Conservation (phyloP, 2,797 vertebrate species). For the Gephyroberyx darwinii region DNA sequence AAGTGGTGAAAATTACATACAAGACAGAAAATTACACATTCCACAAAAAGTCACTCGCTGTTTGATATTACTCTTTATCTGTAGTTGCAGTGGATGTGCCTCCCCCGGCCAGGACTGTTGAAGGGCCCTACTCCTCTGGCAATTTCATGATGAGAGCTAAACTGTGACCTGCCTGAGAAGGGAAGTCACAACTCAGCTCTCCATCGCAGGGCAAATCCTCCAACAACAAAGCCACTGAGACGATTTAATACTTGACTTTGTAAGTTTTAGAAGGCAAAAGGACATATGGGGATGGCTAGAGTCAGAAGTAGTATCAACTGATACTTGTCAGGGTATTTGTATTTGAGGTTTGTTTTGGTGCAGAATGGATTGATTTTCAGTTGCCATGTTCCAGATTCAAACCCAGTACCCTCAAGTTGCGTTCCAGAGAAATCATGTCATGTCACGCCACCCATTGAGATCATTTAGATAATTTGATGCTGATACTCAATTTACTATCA, state of each 20-base stretch:
- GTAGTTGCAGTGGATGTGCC: neutral
- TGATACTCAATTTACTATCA: no score
- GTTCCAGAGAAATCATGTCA: no score
- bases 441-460: no score
- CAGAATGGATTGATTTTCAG: neutral
- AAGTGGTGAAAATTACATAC: slow-evolving; percentile 17
- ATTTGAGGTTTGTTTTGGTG: neutral
- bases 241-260: slow-evolving; percentile 59
- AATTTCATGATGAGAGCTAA: slow-evolving; percentile 54
- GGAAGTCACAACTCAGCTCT: slow-evolving; percentile 53
- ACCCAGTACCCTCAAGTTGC: no score
- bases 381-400: no score
- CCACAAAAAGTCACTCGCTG: neutral
- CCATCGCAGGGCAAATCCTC: slow-evolving; percentile 38
- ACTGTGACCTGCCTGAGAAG: slow-evolving; percentile 61
- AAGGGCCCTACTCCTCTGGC: slow-evolving; percentile 32
- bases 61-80: slow-evolving; percentile 22
- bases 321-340: slow-evolving; percentile 13
- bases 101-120: slow-evolving; percentile 10
- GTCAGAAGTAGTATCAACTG: slow-evolving; percentile 26
- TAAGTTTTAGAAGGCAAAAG: slow-evolving; percentile 45
- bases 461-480: no score
- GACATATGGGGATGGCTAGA: slow-evolving; percentile 30
- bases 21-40: slow-evolving; percentile 9
- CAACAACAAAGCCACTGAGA: slow-evolving; percentile 29